Evolutionary conservation across 2,797 vertebrate species (phyloP).

Genomic region (Masticophis lateralis): DNA sequence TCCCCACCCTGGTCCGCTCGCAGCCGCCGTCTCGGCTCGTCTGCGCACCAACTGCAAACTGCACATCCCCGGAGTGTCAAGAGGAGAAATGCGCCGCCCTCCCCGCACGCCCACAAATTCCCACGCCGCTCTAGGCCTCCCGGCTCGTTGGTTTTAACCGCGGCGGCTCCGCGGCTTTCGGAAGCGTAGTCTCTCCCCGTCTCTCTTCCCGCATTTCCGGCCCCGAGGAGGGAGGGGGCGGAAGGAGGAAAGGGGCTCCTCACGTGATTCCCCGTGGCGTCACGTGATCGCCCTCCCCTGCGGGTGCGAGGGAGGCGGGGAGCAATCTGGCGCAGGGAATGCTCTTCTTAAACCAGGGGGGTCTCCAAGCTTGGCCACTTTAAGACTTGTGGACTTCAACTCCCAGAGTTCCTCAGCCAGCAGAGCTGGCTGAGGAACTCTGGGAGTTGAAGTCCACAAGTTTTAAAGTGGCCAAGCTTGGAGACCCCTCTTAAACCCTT

Average conservation of each 20-base stretch:
- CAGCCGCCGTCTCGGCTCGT: background rate
- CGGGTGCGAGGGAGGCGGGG: background rate
- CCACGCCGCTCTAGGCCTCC: slow-evolving; percentile 2
- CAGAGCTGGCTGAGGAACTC: no score
- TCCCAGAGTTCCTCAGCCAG: no score
- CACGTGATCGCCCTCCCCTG: background rate
- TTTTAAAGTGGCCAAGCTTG: no score
- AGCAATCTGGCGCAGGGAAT: background rate
- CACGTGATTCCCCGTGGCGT: background rate
- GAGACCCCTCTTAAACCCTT: no score
- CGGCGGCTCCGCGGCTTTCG: no score
- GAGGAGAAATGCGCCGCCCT: background rate
- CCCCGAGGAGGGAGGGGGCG: background rate
- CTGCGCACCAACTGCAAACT: background rate
- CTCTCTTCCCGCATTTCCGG: background rate
- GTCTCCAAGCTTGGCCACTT: no score
- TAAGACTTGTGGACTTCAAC: no score
- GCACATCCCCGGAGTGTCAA: background rate
- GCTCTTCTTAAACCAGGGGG: no score
- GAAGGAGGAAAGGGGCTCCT: background rate
- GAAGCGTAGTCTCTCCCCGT: background rate
- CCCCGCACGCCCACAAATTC: background rate
- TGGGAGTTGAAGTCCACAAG: no score
- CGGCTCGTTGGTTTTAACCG: background rate
- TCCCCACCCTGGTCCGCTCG: background rate